These are phyloP conservation scores for Conistra vaccinii DNA, from an alignment of 2,888 invertebrate genomes.

Conservation along the genomic window DNA sequence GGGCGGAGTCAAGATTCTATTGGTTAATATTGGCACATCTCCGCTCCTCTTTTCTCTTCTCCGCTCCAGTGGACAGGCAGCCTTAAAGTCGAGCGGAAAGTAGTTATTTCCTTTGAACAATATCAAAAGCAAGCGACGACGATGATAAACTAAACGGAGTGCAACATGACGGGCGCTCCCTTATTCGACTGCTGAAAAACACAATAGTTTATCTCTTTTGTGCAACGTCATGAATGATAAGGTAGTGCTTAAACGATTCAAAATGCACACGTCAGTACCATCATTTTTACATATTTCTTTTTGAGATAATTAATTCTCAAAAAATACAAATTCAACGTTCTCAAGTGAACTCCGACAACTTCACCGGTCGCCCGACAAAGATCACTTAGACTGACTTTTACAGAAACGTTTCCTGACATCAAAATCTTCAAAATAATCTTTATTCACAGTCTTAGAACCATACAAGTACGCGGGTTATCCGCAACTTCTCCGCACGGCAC, in stretches of 20 bases:
- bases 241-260: background rate
- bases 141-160: background rate
- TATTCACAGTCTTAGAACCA: slow-evolving; percentile 94
- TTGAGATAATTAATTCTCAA: too few relatives aligned
- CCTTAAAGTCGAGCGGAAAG: background rate
- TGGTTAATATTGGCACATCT: too few relatives aligned
- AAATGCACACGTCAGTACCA: background rate
- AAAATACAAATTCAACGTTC: background rate
- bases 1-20: too few relatives aligned
- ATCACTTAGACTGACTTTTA: background rate
- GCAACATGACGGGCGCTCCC: background rate
- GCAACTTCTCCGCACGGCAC: slow-evolving; percentile 98
- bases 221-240: background rate
- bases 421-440: background rate
- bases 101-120: background rate
- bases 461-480: slow-evolving; percentile 99
- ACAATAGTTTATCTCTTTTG: too few relatives aligned
- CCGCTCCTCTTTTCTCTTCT: too few relatives aligned
- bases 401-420: background rate
- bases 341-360: background rate
- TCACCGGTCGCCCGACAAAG: background rate
- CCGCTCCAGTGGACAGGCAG: too few relatives aligned
- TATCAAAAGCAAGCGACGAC: background rate
- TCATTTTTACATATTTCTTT: background rate
- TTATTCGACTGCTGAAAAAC: too few relatives aligned